Base-by-base conservation (phyloP, 2,113 vertebrate species). In the Rhinichthys klamathensis region DNA sequence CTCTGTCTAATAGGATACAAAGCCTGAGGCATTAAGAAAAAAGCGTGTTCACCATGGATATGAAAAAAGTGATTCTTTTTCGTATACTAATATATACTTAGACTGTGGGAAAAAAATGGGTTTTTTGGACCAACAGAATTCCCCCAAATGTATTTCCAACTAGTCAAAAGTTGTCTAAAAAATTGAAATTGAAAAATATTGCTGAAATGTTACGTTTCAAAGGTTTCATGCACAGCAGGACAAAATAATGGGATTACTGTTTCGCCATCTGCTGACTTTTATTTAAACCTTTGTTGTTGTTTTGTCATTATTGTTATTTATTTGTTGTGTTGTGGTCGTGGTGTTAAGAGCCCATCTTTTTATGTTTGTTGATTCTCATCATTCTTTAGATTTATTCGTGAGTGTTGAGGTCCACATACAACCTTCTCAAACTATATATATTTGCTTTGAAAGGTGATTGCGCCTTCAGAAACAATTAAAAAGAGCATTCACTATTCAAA, bases 1-100 rank as follows among this genome's bases (percentile, higher is more conserved):
- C 90, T 91, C 90, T 86, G 80, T 88, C 84, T 92, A 93, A 92
- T 90, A 91, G 91, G 93, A 92, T 91, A 83, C 88, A 89, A 90
- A 89, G 92, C 93, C 93, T 73, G 32, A 89, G 92, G 93, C 92
- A 46, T 87, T 85, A 44, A 77, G 90, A 85, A 49, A 78, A 82
- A 54, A 56, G 7, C 6, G 5, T 73, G n/a, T 56, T 56, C 58
- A 25, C n/a, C 16, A 11, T 41, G 58, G 35, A 46, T 60, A 25
- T 32, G 12, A 38, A 35, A 9, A 51, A 76, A 73, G 41, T 25
- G 23, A 25, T 12, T 44, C 41, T 25, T 67, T 67, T 67, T 8
- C 63, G 18, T 67, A 27, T 63, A 41, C 10, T 23, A 38, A 32
- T 67, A 32, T 30, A 63, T 30, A 65, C 27, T 1, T 7, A 35